These are phyloP conservation scores for Mastacembelus armatus DNA, from an alignment of 2,797 vertebrate species.

Conservation along the genomic window DNA sequence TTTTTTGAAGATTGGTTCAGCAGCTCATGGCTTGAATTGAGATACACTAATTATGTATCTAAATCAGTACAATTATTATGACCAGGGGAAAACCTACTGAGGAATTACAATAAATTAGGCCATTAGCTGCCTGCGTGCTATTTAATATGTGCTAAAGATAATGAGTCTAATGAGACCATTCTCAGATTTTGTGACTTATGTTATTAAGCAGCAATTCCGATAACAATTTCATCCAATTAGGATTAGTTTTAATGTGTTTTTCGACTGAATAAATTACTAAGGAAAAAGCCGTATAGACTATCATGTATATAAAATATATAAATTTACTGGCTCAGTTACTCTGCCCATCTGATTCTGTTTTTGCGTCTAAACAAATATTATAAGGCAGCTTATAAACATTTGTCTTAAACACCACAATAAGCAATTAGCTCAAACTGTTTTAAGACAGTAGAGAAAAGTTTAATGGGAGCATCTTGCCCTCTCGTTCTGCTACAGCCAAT, in stretches of 20 bases:
- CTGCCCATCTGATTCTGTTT: too few species aligned
- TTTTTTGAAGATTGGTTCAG: slow-evolving; percentile 12
- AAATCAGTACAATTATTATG: slow-evolving; percentile 41
- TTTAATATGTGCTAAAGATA: slow-evolving; percentile 40
- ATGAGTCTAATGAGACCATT: slow-evolving; percentile 29
- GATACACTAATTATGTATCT: slow-evolving; percentile 47
- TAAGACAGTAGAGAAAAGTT: not conserved
- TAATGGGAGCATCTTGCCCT: not conserved
- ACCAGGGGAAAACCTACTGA: slow-evolving; percentile 34
- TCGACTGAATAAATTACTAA: slow-evolving; percentile 3
- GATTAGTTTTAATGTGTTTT: slow-evolving; percentile 28
- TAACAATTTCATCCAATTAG: slow-evolving; percentile 15
- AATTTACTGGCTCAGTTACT: too few species aligned
- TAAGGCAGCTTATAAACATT: not conserved
- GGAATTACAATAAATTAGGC: slow-evolving; percentile 47
- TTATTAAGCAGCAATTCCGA: slow-evolving; percentile 32
- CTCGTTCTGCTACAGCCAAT: slow-evolving; percentile 55
- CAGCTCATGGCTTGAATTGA: slow-evolving; percentile 32
- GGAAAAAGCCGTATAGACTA: too few species aligned
- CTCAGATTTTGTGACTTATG: slow-evolving; percentile 19
- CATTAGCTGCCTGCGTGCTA: slow-evolving; percentile 14
- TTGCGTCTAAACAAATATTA: not conserved
- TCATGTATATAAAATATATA: too few species aligned
- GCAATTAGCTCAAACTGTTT: not conserved
- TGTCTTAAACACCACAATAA: not conserved